phyloP scores from a whole-genome alignment of 2,888 invertebrate species.

The Chaetogeoica ovagalla region DNA sequence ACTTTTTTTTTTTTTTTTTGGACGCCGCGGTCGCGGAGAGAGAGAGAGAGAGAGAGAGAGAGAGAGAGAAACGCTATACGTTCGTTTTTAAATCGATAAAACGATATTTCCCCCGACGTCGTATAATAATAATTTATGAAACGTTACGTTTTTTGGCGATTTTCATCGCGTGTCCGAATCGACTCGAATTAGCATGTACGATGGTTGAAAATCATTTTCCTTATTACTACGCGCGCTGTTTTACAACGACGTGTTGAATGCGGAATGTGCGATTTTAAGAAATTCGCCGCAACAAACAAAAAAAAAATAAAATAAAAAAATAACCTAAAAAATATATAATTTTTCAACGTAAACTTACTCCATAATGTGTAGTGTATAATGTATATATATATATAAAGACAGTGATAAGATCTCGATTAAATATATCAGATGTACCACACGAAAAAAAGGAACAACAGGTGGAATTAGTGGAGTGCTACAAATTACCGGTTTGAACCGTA shows the following conservation, averaged over 20 bases:
- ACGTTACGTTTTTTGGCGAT: slow-evolving; percentile 7
- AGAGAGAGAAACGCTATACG: slow-evolving; percentile 15
- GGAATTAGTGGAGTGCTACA: not conserved
- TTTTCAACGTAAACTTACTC: slow-evolving; percentile 2
- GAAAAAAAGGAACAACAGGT: not conserved
- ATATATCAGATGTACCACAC: not conserved
- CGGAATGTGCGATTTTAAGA: not conserved
- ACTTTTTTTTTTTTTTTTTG: not conserved
- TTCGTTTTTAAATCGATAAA: slow-evolving; percentile 9
- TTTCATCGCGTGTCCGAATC: not conserved
- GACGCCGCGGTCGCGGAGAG: not conserved
- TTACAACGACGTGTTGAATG: not conserved
- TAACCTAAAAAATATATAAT: too few species aligned
- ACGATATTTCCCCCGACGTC: not conserved
- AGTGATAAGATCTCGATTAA: too few species aligned
- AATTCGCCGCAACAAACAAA: slow-evolving; percentile 1
- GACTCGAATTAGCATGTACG: not conserved
- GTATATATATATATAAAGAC: too few species aligned
- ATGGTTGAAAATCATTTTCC: not conserved
- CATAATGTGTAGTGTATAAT: not conserved
- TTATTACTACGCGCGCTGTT: not conserved
- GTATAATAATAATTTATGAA: slow-evolving; percentile 14
- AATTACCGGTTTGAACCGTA: slow-evolving; percentile 15
- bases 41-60: too few species aligned
- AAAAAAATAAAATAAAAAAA: too few species aligned